Evolutionary conservation across 2,888 invertebrate species (phyloP).

Genomic region (Allolobophora icterica): DNA sequence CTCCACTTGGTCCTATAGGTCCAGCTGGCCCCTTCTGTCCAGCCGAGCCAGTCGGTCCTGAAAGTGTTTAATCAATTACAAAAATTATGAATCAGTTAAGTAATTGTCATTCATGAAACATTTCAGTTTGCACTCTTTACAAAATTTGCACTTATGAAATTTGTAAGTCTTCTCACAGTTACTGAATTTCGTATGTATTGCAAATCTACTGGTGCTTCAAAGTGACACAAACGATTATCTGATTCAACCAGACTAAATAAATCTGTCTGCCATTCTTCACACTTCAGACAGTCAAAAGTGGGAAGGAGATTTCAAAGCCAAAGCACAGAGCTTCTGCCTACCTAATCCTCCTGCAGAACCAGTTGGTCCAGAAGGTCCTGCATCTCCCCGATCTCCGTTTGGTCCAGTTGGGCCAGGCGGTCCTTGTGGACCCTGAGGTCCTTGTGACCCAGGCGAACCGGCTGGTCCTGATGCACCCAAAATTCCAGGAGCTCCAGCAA

Average conservation of each 20-base stretch:
- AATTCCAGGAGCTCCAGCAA: background rate
- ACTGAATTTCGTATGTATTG: too few species aligned
- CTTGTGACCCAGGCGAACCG: slow-evolving; percentile 22
- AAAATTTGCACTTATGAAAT: too few species aligned
- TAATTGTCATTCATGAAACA: background rate
- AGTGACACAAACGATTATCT: background rate
- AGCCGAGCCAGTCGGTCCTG: slow-evolving; percentile 36
- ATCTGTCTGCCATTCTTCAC: too few species aligned
- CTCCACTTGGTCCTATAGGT: slow-evolving; percentile 39
- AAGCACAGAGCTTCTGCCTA: background rate
- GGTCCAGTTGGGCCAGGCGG: slow-evolving; percentile 25
- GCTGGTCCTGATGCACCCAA: slow-evolving; percentile 13
- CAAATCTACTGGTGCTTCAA: background rate
- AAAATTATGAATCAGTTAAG: background rate
- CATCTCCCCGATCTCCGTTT: background rate
- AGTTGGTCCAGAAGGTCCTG: slow-evolving; percentile 35
- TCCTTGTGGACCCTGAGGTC: slow-evolving; percentile 37
- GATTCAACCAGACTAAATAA: background rate
- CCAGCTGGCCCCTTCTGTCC: slow-evolving; percentile 42
- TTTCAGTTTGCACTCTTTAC: background rate
- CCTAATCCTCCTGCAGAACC: slow-evolving; percentile 30
- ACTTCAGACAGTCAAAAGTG: too few species aligned
- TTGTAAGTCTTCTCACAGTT: too few species aligned
- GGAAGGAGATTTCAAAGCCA: background rate
- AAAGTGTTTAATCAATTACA: background rate